Evolutionary conservation across 2,113 vertebrate genomes (phyloP), one percentile per base, ranked within the genome.

Genomic region (Limanda limanda): DNA sequence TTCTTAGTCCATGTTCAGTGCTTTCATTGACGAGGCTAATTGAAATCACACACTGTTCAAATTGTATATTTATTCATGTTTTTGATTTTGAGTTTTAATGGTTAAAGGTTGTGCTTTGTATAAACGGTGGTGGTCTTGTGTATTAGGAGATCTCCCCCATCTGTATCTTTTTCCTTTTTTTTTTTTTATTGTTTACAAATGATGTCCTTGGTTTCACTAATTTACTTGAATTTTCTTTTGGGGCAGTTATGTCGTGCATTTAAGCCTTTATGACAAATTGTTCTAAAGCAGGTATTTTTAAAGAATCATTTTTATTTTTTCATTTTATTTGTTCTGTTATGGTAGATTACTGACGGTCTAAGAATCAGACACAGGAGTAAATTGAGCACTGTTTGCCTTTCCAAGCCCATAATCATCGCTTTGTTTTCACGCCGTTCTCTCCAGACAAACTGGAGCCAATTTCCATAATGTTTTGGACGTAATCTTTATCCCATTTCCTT

Each of bases 1-100:
- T 89, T 89, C 73, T 85, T 86, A 84, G 84, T 91, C 56, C 54
- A 80, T 84, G 85, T 89, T 76, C 76, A 83, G 84, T 83, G 78
- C 79, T 61, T 83, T 90, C 78, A 55, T 78, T 87, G 71, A 71
- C 81, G 68, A 85, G 82, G 86, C 83, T 76, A 79, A 73, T 84
- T 75, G 69, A 81, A 92, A 82, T 87, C 82, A 91, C 86, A 86
- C 88, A 92, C 90, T 92, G 89, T 92, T 88, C 60, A 79, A 79
- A 88, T 91, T 81, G 61, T 84, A 37, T 95, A 92, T 93, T 95
- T 93, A 94, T 94, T 94, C 79, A 71, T 85, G 75, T 92, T 87
- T 42, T 79, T 77, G 88, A 81, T 87, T 92, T 85, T 9, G 84
- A 75, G 86, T 88, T 92, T 91, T 87, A 89, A 84, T 79, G 60